phyloP scores from a whole-genome alignment of 2,888 invertebrate species.

The Eilema griseolum region DNA sequence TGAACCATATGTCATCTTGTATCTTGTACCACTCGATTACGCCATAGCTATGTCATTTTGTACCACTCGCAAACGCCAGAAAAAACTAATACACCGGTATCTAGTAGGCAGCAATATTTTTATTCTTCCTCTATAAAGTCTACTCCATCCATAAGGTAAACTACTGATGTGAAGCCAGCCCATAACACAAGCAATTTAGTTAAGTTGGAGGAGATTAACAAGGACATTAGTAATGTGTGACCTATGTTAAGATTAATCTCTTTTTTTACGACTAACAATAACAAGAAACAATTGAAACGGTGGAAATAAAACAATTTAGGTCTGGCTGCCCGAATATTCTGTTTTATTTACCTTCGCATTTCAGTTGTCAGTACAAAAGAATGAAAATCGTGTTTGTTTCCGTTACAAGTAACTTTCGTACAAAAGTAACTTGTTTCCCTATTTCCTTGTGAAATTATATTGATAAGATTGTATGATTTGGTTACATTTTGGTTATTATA shows the following conservation, averaged over 20 bases:
- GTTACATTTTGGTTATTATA: background rate
- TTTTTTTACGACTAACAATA: background rate
- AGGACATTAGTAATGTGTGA: background rate
- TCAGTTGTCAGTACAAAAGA: background rate
- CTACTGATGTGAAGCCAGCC: background rate
- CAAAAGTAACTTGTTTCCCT: slow-evolving; percentile 1
- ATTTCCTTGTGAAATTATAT: slow-evolving; percentile 5
- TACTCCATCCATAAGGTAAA: background rate
- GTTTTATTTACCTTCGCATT: background rate
- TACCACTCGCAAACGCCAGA: too few relatives aligned
- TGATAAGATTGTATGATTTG: background rate
- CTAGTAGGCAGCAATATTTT: too few relatives aligned
- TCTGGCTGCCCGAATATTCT: background rate
- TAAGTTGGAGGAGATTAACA: background rate
- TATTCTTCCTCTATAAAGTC: background rate
- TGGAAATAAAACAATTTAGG: background rate
- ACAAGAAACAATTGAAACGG: background rate
- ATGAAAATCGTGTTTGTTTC: background rate
- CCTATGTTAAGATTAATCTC: background rate
- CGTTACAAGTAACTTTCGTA: slow-evolving; percentile 2
- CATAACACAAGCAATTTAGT: slow-evolving; percentile 3
- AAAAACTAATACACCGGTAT: too few relatives aligned
- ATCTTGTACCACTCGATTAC: too few relatives aligned
- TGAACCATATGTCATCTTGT: too few relatives aligned
- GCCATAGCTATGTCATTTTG: too few relatives aligned